These are phyloP conservation scores for Thymelicus sylvestris DNA, from an alignment of 2,888 invertebrate species.

Conservation along the genomic window DNA sequence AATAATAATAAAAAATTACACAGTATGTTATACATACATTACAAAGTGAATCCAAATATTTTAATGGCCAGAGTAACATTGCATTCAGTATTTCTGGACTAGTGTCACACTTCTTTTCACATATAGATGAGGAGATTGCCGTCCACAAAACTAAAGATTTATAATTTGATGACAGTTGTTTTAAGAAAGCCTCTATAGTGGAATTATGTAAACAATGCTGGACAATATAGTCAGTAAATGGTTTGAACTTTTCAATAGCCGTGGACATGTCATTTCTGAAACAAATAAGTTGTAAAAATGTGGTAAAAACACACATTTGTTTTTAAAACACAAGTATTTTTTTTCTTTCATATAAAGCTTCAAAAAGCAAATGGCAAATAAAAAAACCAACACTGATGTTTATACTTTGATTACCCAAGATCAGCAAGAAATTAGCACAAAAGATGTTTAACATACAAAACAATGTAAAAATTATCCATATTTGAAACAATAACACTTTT, in stretches of 20 bases:
- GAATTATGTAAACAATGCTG: constrained; percentile 43
- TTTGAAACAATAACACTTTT: no score
- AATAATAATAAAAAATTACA: no score
- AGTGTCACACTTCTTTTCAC: constrained; percentile 43
- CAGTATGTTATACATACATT: constrained; percentile 61
- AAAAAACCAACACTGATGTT: neutral
- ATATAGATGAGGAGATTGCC: constrained; percentile 55
- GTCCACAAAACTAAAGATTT: constrained; percentile 61
- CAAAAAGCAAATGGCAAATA: no score
- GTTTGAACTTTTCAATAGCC: constrained; percentile 50
- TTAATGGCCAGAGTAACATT: constrained; percentile 65
- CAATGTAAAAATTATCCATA: no score
- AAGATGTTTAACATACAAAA: no score
- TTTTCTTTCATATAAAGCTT: no score
- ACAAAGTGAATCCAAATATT: constrained; percentile 47
- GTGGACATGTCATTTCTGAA: constrained; percentile 52
- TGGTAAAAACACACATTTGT: no score
- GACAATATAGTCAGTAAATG: constrained; percentile 51
- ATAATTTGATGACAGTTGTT: constrained; percentile 48
- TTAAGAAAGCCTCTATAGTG: constrained; percentile 48
- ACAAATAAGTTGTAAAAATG: constrained; percentile 28
- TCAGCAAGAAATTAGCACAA: no score
- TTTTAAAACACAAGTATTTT: no score
- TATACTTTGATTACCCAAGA: no score
- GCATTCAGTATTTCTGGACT: constrained; percentile 44